Evolutionary conservation across 2,113 vertebrate genomes (phyloP).

Genomic region (Taurulus bubalis): DNA sequence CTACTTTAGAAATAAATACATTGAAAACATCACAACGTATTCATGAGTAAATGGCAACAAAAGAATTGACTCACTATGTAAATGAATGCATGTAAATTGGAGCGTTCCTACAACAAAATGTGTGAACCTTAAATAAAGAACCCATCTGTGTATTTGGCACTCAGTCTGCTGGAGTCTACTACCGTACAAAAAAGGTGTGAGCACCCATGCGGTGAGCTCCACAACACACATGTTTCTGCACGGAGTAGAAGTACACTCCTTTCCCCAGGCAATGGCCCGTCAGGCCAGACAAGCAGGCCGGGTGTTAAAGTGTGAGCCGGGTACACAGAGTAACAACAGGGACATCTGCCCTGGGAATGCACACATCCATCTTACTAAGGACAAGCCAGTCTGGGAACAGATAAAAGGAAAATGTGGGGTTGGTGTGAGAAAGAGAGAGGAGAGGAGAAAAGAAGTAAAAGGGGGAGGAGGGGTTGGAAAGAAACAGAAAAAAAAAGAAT

Average conservation of each 20-base stretch:
- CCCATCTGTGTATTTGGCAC: slow-evolving; percentile 52
- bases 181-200: slow-evolving; percentile 52
- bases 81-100: slow-evolving; percentile 10
- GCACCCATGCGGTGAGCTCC: slow-evolving; percentile 65
- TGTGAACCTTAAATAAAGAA: slow-evolving; percentile 39
- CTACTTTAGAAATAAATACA: background rate
- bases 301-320: slow-evolving; percentile 76
- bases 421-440: background rate
- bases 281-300: slow-evolving; percentile 74
- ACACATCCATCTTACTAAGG: slow-evolving; percentile 80
- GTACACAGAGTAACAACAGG: slow-evolving; percentile 75
- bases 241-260: slow-evolving; percentile 51
- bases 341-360: slow-evolving; percentile 81
- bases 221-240: slow-evolving; percentile 61
- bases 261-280: slow-evolving; percentile 72
- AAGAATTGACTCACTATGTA: slow-evolving; percentile 16
- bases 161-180: slow-evolving; percentile 34
- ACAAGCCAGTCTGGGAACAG: slow-evolving; percentile 59
- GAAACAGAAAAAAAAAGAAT: background rate
- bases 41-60: background rate
- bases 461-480: slow-evolving; percentile 21
- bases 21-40: background rate
- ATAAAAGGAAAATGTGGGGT: slow-evolving; percentile 46
- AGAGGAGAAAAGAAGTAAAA: background rate
- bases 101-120: slow-evolving; percentile 26